Conservation (phyloP, 2,797 vertebrate species). For the Triplophysa yarkandensis region DNA sequence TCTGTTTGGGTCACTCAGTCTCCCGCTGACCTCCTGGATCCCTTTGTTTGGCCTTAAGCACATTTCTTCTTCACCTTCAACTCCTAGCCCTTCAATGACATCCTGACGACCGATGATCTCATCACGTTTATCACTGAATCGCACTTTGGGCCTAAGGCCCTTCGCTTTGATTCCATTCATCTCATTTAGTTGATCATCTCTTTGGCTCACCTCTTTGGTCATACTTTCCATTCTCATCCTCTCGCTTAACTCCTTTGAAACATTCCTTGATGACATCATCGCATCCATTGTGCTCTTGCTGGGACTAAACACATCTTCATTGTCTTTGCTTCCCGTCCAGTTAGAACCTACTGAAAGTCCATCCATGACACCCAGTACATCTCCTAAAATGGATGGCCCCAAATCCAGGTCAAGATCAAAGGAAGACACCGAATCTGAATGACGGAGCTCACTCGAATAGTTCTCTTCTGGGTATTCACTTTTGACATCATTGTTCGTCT, state of each 20-base stretch:
- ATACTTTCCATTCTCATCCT: constrained; percentile 62
- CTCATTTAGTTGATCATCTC: constrained; percentile 66
- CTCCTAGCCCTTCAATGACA: constrained; percentile 64
- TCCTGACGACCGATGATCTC: constrained; percentile 75
- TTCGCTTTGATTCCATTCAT: constrained; percentile 64
- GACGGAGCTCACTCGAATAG: constrained; percentile 63
- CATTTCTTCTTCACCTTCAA: constrained; percentile 68
- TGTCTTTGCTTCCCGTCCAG: constrained; percentile 52
- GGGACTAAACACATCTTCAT: constrained; percentile 60
- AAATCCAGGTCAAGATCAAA: constrained; percentile 87
- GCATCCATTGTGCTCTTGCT: constrained; percentile 55
- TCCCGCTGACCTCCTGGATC: constrained; percentile 56
- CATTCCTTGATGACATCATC: constrained; percentile 58
- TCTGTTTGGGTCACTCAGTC: constrained; percentile 40
- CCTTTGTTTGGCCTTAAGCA: constrained; percentile 65
- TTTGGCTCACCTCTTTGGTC: constrained; percentile 56
- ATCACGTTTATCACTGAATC: constrained; percentile 81
- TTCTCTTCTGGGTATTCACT: constrained; percentile 27
- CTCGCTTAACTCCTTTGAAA: constrained; percentile 68
- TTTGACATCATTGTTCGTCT: constrained; percentile 60
- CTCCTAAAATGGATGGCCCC: constrained; percentile 90
- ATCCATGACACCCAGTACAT: constrained; percentile 90
- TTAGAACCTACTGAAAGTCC: constrained; percentile 70
- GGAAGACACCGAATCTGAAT: constrained; percentile 79
- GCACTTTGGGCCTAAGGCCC: constrained; percentile 75